These are phyloP conservation scores for Doryteuthis pealeii DNA, from an alignment of 1,140 invertebrate genomes.

Conservation along the genomic window DNA sequence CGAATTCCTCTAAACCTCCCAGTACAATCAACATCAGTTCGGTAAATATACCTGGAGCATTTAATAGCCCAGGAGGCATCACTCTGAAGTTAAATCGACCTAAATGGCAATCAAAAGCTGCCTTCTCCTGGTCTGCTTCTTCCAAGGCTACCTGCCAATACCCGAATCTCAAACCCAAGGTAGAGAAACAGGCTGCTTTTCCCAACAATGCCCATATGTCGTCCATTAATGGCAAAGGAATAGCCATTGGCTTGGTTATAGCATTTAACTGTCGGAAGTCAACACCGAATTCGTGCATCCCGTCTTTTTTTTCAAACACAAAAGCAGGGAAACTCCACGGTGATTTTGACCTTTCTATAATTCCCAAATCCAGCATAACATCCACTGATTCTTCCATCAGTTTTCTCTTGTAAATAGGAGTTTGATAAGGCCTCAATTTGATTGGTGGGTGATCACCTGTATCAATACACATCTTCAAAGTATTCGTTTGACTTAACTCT, in stretches of 20 bases:
- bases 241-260: conserved; percentile 31
- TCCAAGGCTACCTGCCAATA: conserved; percentile 53
- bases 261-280: conserved; percentile 43
- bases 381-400: too few relatives aligned
- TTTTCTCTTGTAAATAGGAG: too few relatives aligned
- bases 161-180: conserved; percentile 25
- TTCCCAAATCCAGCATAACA: conserved; percentile 19
- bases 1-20: neutral
- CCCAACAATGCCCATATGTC: conserved; percentile 35
- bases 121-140: conserved; percentile 48
- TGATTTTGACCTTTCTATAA: conserved; percentile 20
- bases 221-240: conserved; percentile 41
- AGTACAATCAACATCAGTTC: conserved; percentile 38
- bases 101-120: conserved; percentile 34
- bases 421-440: too few relatives aligned
- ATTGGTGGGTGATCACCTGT: too few relatives aligned
- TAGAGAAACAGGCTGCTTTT: conserved; percentile 30
- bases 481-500: too few relatives aligned
- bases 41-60: conserved; percentile 35
- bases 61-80: conserved; percentile 33
- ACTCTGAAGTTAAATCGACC: conserved; percentile 32
- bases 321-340: conserved; percentile 45
- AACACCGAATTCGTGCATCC: conserved; percentile 34
- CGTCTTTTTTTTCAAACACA: conserved; percentile 39
- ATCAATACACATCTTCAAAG: too few relatives aligned